Percentiles rank a stretch among this genome's conserved stretches.
Evolutionary conservation across 2,113 vertebrate species (phyloP).

Genomic region (Sinocyclocheilus anophthalmus): DNA sequence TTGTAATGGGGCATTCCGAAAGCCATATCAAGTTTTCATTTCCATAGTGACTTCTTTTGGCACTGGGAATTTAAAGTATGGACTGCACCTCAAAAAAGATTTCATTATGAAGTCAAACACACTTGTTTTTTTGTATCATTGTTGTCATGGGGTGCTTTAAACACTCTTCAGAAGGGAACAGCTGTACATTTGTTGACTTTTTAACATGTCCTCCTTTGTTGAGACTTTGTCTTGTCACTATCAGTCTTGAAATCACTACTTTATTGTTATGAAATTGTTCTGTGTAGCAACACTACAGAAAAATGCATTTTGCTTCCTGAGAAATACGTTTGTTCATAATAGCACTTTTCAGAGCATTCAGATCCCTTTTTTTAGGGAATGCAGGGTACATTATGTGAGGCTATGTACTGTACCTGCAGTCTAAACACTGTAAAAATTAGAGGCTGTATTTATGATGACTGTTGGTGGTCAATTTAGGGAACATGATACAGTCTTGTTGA

Average conservation of each 20-base stretch:
- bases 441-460: slow-evolving; percentile 24
- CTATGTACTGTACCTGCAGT: slow-evolving; percentile 23
- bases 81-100: slow-evolving; percentile 20
- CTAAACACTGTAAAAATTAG: slow-evolving; percentile 45
- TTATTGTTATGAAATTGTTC: slow-evolving; percentile 8
- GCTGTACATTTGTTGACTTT: slow-evolving; percentile 24
- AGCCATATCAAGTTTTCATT: slow-evolving; percentile 36
- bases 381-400: slow-evolving; percentile 11
- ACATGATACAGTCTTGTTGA: neutral
- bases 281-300: neutral
- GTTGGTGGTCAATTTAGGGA: neutral
- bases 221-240: neutral
- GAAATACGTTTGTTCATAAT: neutral
- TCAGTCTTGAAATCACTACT: neutral
- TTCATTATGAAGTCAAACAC: slow-evolving; percentile 25
- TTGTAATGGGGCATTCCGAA: slow-evolving; percentile 16
- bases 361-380: neutral
- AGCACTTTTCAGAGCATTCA: slow-evolving; percentile 20
- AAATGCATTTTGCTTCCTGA: neutral
- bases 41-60: neutral
- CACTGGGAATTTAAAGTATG: neutral
- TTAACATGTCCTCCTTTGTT: neutral
- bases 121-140: slow-evolving; percentile 8
- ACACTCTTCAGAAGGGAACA: slow-evolving; percentile 30
- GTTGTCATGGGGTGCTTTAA: slow-evolving; percentile 13